Percentiles rank a stretch among this genome's conserved stretches.
Evolutionary conservation across 2,888 invertebrate genomes (phyloP).

Genomic region (Scaeva pyrastri): DNA sequence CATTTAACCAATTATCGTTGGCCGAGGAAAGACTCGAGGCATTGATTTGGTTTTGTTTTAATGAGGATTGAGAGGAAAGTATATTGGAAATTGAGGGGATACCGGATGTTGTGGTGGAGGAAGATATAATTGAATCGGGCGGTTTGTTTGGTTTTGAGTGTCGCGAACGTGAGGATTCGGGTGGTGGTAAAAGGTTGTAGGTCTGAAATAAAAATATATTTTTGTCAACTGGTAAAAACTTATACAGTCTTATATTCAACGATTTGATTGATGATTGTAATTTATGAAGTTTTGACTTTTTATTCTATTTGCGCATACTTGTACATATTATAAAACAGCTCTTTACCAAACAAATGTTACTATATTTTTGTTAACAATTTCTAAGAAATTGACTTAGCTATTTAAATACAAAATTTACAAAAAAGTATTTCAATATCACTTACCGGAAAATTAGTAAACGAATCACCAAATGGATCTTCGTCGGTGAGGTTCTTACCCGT

Average conservation of each 20-base stretch:
- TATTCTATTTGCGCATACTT: too few relatives aligned
- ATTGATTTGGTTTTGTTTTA: constrained; percentile 57
- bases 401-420: too few relatives aligned
- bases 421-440: not conserved
- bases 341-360: too few relatives aligned
- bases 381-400: not conserved
- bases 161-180: constrained; percentile 83
- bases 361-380: too few relatives aligned
- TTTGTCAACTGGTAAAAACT: not conserved
- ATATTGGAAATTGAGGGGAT: constrained; percentile 65
- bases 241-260: too few relatives aligned
- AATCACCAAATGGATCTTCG: constrained; percentile 90
- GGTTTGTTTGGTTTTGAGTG: constrained; percentile 81
- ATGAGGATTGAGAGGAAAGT: constrained; percentile 62
- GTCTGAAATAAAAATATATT: constrained; percentile 77
- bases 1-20: constrained; percentile 81
- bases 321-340: too few relatives aligned
- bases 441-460: constrained; percentile 87
- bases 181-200: constrained; percentile 83
- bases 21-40: constrained; percentile 44
- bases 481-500: constrained; percentile 85
- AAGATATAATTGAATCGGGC: constrained; percentile 76
- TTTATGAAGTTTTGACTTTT: not conserved
- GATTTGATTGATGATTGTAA: not conserved
- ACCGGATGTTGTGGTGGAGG: constrained; percentile 53